A percentile compares a stretch with the other conserved stretches of the same genome.
phyloP scores from a whole-genome alignment of 2,113 vertebrate genomes.

The Apistogramma diplotaenia region DNA sequence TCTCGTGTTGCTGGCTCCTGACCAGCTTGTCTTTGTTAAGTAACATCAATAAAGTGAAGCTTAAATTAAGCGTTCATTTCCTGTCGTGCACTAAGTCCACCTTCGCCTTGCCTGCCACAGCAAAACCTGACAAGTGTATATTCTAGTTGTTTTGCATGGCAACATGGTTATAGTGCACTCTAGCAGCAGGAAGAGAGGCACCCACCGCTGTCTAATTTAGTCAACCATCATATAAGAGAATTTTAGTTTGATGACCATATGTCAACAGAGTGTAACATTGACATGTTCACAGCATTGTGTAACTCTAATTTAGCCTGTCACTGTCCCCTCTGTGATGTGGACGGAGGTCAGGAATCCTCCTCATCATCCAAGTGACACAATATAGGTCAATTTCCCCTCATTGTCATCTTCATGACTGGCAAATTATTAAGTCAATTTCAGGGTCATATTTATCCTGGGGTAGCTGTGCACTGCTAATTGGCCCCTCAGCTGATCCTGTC shows the following conservation, averaged over 20 bases:
- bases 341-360: neutral
- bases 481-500: conserved; percentile 38
- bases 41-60: too few relatives aligned
- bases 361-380: neutral
- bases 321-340: neutral
- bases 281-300: neutral
- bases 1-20: too few relatives aligned
- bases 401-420: conserved; percentile 3
- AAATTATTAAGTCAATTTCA: conserved; percentile 46
- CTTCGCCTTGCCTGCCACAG: too few relatives aligned
- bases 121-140: too few relatives aligned
- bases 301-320: neutral
- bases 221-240: neutral
- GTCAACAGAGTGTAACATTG: neutral
- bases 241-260: neutral
- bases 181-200: neutral
- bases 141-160: neutral
- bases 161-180: neutral
- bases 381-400: conserved; percentile 7
- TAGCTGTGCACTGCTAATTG: conserved; percentile 49
- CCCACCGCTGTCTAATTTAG: neutral
- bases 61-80: too few relatives aligned
- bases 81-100: too few relatives aligned
- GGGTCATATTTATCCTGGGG: conserved; percentile 27
- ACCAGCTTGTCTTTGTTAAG: too few relatives aligned